Base-by-base conservation (phyloP, 2,888 invertebrate genomes). In the Ormyrus rosae region DNA sequence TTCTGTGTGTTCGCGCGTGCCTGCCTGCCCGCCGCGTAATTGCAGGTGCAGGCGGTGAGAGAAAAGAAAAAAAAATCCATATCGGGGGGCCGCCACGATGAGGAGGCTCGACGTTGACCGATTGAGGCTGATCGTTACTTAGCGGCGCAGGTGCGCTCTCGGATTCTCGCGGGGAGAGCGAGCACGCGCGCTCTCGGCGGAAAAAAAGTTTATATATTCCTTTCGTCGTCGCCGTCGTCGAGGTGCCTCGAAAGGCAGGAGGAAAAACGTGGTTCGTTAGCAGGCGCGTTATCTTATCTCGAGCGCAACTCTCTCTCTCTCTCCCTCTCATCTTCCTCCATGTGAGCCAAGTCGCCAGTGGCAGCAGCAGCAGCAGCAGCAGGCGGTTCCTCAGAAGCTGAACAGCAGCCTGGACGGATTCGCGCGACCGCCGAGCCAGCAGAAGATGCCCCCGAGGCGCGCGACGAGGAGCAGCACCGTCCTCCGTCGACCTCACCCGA, bases 21-120 rank as follows among this genome's bases (percentile, higher is more conserved):
- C 55, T n/a, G 78, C 53, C 19, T 72, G 13, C 79, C 60, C 76
- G 68, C 76, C 53, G 13, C 19, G 19, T 19, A 19, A 19, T 19
- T 19, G 19, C 19, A 19, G 77, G 45, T 34, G 76, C 61, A 51
- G 68, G 68, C 60, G 60, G 13, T 53, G 46, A 19, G 45, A 2
- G 19, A 46, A 61, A 53, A 45, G 45, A 13, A 45, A 45, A 4
- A 45, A 5, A 45, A 8, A 61, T 4, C 6, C 61, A 19, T 9
- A 45, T 4, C 6, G 13, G 6, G 7, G 60, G 68, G 50, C 19
- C 19, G 19, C 19, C 67, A 69, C 46, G 74, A 74, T 64, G 68
- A 51, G 67, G 67, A 67, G 60, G 60, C 60, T 51, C 53, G 45
- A 19, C 19, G 19, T 55, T n/a, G 63, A 53, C 6, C 48, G 13